Percentiles rank a stretch among this genome's conserved stretches.
Conservation (phyloP, 2,888 invertebrate genomes). For the Yponomeuta sedellus region DNA sequence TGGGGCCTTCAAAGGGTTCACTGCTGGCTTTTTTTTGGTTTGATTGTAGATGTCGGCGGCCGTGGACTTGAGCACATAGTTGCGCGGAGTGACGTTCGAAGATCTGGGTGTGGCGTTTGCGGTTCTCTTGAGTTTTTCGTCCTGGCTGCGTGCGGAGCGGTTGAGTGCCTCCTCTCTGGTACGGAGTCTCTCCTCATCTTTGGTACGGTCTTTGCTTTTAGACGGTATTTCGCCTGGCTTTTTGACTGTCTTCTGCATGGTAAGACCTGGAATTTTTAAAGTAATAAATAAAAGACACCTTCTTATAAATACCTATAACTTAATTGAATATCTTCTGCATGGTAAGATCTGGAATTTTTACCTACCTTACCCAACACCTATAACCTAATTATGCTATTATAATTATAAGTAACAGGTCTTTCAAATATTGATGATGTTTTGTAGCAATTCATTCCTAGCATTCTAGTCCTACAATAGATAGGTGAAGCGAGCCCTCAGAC, state of each 20-base stretch:
- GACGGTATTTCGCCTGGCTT: conserved; percentile 31
- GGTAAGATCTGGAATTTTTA: conserved; percentile 15
- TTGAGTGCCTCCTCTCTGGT: conserved; percentile 32
- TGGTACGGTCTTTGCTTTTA: conserved; percentile 30
- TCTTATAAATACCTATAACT: too few species aligned
- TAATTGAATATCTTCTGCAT: conserved; percentile 38
- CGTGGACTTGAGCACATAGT: conserved; percentile 43
- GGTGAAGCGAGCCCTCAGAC: too few species aligned
- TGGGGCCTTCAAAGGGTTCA: conserved; percentile 35
- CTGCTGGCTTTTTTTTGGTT: conserved; percentile 35
- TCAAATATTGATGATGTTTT: too few species aligned
- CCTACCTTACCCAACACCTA: too few species aligned
- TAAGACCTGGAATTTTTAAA: conserved; percentile 11
- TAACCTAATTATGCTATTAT: too few species aligned
- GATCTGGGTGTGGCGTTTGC: conserved; percentile 22
- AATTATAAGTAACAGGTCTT: too few species aligned
- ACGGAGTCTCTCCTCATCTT: conserved; percentile 37
- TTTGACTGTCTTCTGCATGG: conserved; percentile 36
- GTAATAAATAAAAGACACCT: background rate
- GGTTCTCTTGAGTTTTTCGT: conserved; percentile 46
- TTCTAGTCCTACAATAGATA: too few species aligned
- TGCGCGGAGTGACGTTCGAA: conserved; percentile 42
- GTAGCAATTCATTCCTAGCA: too few species aligned
- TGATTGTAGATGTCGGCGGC: conserved; percentile 55
- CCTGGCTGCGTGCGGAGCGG: conserved; percentile 27